A percentile compares a stretch with the other conserved stretches of the same genome.
phyloP scores from a whole-genome alignment of 2,113 vertebrate genomes.

The Talpa occidentalis region DNA sequence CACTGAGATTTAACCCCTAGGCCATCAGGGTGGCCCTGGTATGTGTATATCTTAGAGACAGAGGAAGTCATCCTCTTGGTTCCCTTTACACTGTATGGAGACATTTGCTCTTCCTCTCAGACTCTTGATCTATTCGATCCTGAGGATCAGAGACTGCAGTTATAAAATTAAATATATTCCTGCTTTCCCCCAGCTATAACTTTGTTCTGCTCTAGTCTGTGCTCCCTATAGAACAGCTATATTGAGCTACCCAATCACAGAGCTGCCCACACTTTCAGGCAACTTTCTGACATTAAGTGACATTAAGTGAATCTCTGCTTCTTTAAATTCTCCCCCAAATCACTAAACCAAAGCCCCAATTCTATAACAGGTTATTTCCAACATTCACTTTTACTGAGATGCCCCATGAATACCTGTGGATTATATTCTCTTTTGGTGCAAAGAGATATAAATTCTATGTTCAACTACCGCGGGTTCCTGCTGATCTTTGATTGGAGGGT shows the following conservation, averaged over 20 bases:
- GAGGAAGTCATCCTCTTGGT: neutral
- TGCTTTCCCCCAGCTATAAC: neutral
- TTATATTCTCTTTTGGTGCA: neutral
- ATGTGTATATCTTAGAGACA: neutral
- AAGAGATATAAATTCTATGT: neutral
- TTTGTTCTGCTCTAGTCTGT: neutral
- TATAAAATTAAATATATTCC: neutral
- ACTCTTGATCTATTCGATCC: neutral
- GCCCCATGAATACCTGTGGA: neutral
- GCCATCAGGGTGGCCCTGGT: no score
- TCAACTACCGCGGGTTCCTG: neutral
- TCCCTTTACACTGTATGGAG: neutral
- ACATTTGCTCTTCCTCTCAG: neutral
- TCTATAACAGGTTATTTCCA: neutral
- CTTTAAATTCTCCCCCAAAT: neutral
- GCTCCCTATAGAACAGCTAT: neutral
- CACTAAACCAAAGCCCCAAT: neutral
- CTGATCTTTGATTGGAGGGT: neutral
- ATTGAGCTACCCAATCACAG: neutral
- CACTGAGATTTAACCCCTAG: no score
- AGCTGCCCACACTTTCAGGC: neutral
- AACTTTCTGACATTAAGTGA: neutral
- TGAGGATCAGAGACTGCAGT: neutral
- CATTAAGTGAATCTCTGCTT: neutral
- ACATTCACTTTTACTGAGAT: neutral